Conservation (phyloP, 2,797 vertebrate genomes). For the Phataginus tricuspis region DNA sequence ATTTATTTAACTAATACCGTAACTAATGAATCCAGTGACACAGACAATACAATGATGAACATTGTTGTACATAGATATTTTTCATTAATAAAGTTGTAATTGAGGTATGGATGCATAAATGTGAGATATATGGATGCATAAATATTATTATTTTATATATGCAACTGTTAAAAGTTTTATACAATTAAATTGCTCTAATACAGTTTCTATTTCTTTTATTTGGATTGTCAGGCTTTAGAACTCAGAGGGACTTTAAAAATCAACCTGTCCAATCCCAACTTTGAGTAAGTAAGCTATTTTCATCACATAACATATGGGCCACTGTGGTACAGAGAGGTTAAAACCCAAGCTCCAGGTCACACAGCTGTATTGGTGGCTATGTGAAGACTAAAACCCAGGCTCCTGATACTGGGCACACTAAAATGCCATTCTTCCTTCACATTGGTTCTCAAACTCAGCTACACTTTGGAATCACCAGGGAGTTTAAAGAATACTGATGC, state of each 20-base stretch:
- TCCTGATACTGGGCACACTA: neutral
- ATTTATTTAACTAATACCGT: neutral
- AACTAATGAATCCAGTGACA: neutral
- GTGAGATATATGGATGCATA: neutral
- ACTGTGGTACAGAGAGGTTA: neutral
- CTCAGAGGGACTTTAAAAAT: neutral
- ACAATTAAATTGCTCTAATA: neutral
- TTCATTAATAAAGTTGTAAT: constrained; percentile 10
- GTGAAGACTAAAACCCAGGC: neutral
- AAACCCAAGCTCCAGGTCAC: neutral
- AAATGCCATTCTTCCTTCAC: neutral
- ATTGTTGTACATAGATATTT: neutral
- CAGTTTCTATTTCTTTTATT: neutral
- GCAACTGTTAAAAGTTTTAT: neutral
- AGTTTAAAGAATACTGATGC: neutral
- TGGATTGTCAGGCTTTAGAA: neutral
- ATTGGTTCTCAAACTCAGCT: neutral
- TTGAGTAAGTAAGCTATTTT: neutral
- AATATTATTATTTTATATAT: neutral
- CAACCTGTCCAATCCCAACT: neutral
- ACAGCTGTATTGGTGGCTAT: neutral
- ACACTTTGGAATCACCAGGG: neutral
- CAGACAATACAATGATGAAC: neutral
- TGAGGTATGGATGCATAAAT: neutral
- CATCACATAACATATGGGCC: neutral